phyloP scores from a whole-genome alignment of 2,888 invertebrate genomes.

The Pseudeuparius sepicola region DNA sequence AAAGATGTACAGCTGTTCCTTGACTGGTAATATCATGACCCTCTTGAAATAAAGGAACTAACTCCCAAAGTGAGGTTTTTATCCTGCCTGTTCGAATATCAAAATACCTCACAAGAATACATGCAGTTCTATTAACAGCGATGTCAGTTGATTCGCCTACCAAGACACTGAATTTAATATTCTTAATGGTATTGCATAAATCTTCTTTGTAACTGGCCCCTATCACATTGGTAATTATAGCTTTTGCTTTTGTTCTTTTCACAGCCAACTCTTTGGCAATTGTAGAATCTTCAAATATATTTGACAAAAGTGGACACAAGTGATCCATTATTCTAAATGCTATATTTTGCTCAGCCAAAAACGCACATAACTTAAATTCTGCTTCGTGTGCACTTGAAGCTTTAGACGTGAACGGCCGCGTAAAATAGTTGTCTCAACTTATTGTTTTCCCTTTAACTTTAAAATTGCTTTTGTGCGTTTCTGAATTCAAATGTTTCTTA shows the following conservation, averaged over 20 bases:
- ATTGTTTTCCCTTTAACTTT: no score
- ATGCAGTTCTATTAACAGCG: constrained; percentile 24
- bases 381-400: no score
- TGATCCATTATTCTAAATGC: constrained; percentile 20
- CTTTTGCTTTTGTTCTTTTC: constrained; percentile 17
- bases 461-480: no score
- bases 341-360: constrained; percentile 22
- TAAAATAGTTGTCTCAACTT: no score
- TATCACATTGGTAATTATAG: constrained; percentile 18
- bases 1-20: constrained; percentile 14
- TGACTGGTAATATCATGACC: constrained; percentile 2
- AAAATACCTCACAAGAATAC: constrained; percentile 25
- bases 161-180: constrained; percentile 22
- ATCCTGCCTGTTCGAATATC: constrained; percentile 16
- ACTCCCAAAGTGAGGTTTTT: constrained; percentile 12
- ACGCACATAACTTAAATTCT: constrained; percentile 24
- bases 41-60: constrained; percentile 9
- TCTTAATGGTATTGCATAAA: constrained; percentile 5
- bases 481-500: no score
- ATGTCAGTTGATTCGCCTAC: constrained; percentile 28
- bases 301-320: constrained; percentile 15
- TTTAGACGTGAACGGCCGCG: no score
- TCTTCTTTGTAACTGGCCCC: constrained; percentile 10
- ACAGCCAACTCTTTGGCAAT: constrained; percentile 17
- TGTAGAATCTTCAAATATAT: constrained; percentile 18